Conservation (phyloP, 1,140 invertebrate species). For the Tetraneura akinire region DNA sequence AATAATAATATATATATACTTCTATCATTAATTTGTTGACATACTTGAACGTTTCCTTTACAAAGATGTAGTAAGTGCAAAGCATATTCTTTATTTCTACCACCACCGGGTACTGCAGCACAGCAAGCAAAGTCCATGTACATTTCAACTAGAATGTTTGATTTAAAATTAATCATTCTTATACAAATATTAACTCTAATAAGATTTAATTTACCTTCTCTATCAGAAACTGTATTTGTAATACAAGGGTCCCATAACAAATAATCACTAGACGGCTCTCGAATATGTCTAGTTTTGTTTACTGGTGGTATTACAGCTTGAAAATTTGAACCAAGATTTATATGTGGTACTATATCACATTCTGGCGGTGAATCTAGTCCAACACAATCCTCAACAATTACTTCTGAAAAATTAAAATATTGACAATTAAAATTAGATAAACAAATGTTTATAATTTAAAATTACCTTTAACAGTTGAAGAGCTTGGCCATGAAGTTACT, state of each 20-base stretch:
- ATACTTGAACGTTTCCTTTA: constrained; percentile 83
- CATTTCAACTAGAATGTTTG: constrained; percentile 69
- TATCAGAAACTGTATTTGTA: constrained; percentile 69
- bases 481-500: constrained; percentile 58
- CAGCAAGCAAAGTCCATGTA: constrained; percentile 92
- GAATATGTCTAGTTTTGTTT: constrained; percentile 53
- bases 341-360: constrained; percentile 67
- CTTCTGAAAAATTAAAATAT: constrained; percentile 27
- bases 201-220: constrained; percentile 67
- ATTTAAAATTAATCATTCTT: neutral
- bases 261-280: constrained; percentile 67
- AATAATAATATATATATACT: neutral
- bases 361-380: constrained; percentile 54
- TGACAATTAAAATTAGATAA: neutral
- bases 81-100: constrained; percentile 92
- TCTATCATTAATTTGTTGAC: constrained; percentile 53
- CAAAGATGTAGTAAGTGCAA: constrained; percentile 85
- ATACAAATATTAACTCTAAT: constrained; percentile 54
- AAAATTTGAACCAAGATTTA: constrained; percentile 88
- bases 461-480: constrained; percentile 55
- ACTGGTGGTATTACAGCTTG: constrained; percentile 79
- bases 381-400: constrained; percentile 41
- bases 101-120: constrained; percentile 84
- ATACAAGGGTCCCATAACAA: constrained; percentile 85
- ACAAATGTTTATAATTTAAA: neutral